phyloP scores from a whole-genome alignment of 2,113 vertebrate species.

The Ailurus styani region DNA sequence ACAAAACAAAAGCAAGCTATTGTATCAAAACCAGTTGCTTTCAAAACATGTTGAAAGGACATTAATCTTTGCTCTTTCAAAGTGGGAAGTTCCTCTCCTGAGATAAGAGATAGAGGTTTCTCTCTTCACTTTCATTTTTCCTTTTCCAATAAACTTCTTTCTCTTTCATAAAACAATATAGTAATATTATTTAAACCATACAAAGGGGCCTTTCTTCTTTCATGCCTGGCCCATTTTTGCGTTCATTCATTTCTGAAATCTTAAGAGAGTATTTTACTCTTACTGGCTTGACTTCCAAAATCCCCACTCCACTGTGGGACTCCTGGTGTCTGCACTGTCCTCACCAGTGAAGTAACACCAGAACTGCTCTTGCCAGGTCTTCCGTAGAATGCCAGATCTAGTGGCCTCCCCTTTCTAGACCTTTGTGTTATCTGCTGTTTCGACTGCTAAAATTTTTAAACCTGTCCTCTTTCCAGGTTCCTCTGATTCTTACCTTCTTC shows the following conservation, averaged over 20 bases:
- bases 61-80: not conserved
- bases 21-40: not conserved
- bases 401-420: not conserved
- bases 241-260: not conserved
- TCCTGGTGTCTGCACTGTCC: not conserved
- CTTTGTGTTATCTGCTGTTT: not conserved
- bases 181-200: not conserved
- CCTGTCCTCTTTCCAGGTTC: not conserved
- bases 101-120: not conserved
- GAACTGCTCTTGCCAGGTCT: not conserved
- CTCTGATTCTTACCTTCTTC: not conserved
- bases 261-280: not conserved
- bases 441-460: not conserved
- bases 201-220: not conserved
- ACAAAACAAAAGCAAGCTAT: not conserved
- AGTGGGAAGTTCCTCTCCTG: not conserved
- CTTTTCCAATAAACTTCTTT: not conserved
- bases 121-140: not conserved
- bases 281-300: not conserved
- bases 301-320: fast-evolving
- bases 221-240: not conserved
- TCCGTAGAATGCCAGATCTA: not conserved
- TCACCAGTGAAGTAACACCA: not conserved
- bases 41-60: not conserved
- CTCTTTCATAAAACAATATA: not conserved